Evolutionary conservation across 1,140 invertebrate species (phyloP), one percentile per base, ranked within the genome.

Genomic region (Macrobrachium rosenbergii): DNA sequence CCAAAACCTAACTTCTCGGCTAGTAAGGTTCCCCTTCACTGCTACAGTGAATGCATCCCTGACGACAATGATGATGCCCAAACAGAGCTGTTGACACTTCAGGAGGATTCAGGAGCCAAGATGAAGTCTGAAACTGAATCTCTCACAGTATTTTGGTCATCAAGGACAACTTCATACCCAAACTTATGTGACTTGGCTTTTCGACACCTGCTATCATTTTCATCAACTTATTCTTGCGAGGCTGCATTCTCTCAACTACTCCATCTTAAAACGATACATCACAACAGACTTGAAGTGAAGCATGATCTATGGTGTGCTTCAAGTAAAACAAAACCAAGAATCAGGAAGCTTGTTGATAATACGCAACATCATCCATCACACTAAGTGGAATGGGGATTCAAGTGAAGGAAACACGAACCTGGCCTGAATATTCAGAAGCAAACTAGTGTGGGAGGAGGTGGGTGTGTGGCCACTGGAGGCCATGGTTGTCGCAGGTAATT

Each of bases 221-320:
- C 63, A 82, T 82, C 81, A 82, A 73, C 81, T 78, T 63, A 63
- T 63, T 73, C 80, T 62, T 82, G 64, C 43, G 80, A 82, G 80
- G 63, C 80, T 82, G 63, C 62, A 37, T 82, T 82, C 80, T 82
- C 80, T 82, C 80, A 69, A 28, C 63, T 45, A 37, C 63, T 69
- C 63, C 23, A 82, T 43, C 43, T 82, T n/a, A 69, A 82, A n/a
- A 69, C 80, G 21, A 69, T 67, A 64, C 12, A 82, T 82, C 63
- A 43, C 2, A 77, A 77, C 23, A 77, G 45, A 77, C 43, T 77
- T 52, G 52, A 77, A 16, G 75, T 58, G 75, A 58, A 77, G 75
- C 75, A 58, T 17, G 75, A 19, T 43, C 52, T 5, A 58, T 52
- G 63, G 45, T 72, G 67, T 58, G 67, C 52, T 23, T 73, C 59